Evolutionary conservation across 2,888 invertebrate genomes (phyloP).

Genomic region (Metacarcinus magister): DNA sequence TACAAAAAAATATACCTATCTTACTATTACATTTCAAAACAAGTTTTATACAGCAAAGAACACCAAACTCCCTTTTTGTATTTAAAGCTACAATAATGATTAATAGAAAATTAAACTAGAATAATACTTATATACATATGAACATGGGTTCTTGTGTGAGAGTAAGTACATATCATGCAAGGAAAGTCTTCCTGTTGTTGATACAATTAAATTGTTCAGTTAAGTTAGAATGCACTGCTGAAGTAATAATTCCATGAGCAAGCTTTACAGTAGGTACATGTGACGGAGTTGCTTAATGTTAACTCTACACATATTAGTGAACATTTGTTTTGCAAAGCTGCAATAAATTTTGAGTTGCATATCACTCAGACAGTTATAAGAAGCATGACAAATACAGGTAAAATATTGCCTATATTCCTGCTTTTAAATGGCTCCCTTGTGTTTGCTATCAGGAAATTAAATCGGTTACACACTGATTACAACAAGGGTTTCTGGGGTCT

Average conservation of each 20-base stretch:
- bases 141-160: background rate
- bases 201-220: background rate
- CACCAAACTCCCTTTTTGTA: background rate
- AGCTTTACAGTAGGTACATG: background rate
- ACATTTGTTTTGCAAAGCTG: background rate
- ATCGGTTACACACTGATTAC: conserved; percentile 45
- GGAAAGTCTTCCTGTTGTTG: background rate
- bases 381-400: background rate
- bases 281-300: background rate
- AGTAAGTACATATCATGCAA: background rate
- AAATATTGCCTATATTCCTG: background rate
- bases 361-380: background rate
- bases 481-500: background rate
- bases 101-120: background rate
- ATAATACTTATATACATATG: background rate
- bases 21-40: background rate
- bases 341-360: background rate
- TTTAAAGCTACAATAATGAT: background rate
- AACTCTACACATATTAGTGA: background rate
- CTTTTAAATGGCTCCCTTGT: conserved; percentile 7
- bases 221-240: background rate
- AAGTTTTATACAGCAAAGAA: background rate
- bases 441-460: background rate
- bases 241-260: background rate
- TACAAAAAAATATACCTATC: background rate